Evolutionary conservation across 2,113 vertebrate genomes (phyloP), one percentile per base, ranked within the genome.

Genomic region (Calyptomena viridis): DNA sequence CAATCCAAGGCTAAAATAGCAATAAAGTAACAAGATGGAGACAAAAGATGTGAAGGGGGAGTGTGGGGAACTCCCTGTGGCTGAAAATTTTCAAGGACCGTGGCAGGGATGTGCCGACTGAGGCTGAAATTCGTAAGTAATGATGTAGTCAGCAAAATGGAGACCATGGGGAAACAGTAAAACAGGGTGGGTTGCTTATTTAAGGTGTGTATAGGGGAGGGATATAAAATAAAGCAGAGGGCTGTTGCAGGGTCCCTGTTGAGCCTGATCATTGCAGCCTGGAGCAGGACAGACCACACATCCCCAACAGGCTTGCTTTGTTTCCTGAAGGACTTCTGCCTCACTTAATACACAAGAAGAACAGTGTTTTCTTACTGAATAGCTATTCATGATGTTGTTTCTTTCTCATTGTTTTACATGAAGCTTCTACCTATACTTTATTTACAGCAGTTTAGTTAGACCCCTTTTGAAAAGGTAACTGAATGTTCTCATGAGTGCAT

Each of bases 11-110:
- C 52, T 63, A 18, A 93, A 71, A 17, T 3, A 44, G 53, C n/a
- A 58, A n/a, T 28, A 56, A 24, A 62, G 28, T 59, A 63, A 58
- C 67, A 16, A 22, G 52, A 69, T 21, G 3, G 56, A 23, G 55
- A 69, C 37, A 66, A 56, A 77, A 28, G n/a, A 37, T 14, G 20
- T 17, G 63, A 68, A 55, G 0, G 1, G 24, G 31, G 25, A 31
- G 33, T 4, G 4, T 17, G 25, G 18, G 47, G 14, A 50, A 49
- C 11, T 59, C 22, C 19, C 27, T 1, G 3, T 1, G 2, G 9
- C 19, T 50, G 33, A 64, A 68, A 50, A 73, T 64, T 50, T 80
- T 62, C 55, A 64, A 69, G 79, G 85, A 59, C 30, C 23, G 20
- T 3, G 13, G 12, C 25, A 40, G 23, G 47, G 67, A 67, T 44